A percentile compares a stretch with the other conserved stretches of the same genome.
These are phyloP conservation scores for Xanthorhoe designata DNA, from an alignment of 2,888 invertebrate species.

Conservation along the genomic window DNA sequence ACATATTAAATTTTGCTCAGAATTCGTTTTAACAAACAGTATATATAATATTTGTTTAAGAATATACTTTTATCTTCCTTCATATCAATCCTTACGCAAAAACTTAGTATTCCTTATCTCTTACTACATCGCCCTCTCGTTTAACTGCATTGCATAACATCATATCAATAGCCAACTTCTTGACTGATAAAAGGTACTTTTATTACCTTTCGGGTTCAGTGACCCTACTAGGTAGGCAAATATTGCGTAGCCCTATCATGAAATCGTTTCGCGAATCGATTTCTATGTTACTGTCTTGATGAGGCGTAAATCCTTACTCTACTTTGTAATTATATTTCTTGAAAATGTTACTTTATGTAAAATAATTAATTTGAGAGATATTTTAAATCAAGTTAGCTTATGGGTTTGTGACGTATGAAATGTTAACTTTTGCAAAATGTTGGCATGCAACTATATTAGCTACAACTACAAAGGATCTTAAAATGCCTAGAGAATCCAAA, in stretches of 20 bases:
- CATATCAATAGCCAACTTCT: constrained; percentile 22
- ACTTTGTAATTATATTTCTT: background rate
- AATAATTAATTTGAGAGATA: too few species aligned
- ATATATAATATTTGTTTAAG: too few species aligned
- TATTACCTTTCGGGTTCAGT: constrained; percentile 20
- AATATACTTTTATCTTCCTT: too few species aligned
- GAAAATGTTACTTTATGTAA: background rate
- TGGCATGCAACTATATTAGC: too few species aligned
- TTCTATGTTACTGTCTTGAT: background rate
- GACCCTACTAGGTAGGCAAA: constrained; percentile 11
- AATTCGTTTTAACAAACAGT: too few species aligned
- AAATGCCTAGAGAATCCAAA: background rate
- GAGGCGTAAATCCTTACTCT: background rate
- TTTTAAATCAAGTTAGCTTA: too few species aligned
- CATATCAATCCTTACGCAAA: background rate
- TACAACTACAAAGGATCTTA: too few species aligned
- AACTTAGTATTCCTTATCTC: background rate
- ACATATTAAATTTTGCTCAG: too few species aligned
- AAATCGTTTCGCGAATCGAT: constrained; percentile 18
- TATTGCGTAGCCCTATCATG: constrained; percentile 18
- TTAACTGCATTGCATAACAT: constrained; percentile 31
- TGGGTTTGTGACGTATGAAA: too few species aligned
- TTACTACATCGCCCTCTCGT: background rate
- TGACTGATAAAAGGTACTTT: constrained; percentile 30
- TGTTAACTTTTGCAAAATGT: too few species aligned